Percentiles rank a stretch among this genome's conserved stretches.
Conservation (phyloP, 2,113 vertebrate genomes). For the Psittacula cyanocephala region DNA sequence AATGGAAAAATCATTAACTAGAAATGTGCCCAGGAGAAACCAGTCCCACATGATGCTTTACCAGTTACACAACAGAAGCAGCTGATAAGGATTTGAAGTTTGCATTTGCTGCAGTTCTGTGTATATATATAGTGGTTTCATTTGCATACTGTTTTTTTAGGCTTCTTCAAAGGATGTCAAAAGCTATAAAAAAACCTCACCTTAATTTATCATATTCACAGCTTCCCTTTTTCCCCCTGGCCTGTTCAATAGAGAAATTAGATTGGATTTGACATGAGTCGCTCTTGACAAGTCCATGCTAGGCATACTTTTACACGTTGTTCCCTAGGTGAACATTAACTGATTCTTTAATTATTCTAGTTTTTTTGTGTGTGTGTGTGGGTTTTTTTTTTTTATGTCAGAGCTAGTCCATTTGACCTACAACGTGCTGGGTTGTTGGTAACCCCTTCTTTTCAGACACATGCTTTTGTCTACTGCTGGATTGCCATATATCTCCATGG, state of each 20-base stretch:
- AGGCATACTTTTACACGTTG: neutral
- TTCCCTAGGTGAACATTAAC: neutral
- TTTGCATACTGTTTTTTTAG: neutral
- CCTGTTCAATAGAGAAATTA: neutral
- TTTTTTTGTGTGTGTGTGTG: too few species aligned
- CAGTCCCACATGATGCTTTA: neutral
- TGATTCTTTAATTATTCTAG: neutral
- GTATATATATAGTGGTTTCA: neutral
- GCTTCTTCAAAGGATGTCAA: neutral
- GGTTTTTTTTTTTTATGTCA: neutral
- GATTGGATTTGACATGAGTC: neutral
- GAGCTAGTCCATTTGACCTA: neutral
- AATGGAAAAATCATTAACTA: slow-evolving; percentile 34
- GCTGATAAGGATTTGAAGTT: neutral
- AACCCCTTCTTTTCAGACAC: neutral
- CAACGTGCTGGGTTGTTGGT: neutral
- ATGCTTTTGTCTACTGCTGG: neutral
- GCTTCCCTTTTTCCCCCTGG: neutral
- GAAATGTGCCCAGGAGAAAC: neutral
- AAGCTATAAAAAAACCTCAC: neutral
- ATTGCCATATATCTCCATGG: neutral
- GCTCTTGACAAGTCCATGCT: neutral
- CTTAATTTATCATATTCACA: neutral
- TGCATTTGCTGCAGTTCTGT: neutral
- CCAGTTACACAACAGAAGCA: slow-evolving; percentile 6